Evolutionary conservation across 2,797 vertebrate species (phyloP), one percentile per base, ranked within the genome.

Genomic region (Microcaecilia unicolor): DNA sequence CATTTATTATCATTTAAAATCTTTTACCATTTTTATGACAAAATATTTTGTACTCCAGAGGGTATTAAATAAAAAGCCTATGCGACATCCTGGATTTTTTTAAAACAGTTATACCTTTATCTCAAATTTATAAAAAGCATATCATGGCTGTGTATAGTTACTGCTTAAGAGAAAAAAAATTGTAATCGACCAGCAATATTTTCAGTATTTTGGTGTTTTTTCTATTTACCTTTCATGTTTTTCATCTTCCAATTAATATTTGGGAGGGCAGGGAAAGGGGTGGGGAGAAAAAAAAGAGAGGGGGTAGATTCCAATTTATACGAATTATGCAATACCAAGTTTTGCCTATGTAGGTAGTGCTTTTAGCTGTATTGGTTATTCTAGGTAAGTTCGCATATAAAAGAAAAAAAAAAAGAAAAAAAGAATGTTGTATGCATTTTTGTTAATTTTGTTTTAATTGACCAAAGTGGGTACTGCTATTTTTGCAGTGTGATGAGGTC

Each of bases 341-440:
- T 97, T 98, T 98, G 93, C 93, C 95, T 98, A 97, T 93, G 89
- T 98, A 97, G 90, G 91, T 98, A 95, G 92, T 92, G 91, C 92
- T 98, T 96, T 91, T 98, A 98, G 93, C 89, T 92, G 83, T 87
- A 91, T 93, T 89, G 86, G 88, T 88, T 92, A 93, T 92, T 94
- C 91, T 91, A 93, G 84, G 88, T 93, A 97, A 97, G 92, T 91
- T 88, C 81, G 86, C 87, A 93, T 87, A 91, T 91, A 83, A 89
- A 91, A 74, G 71, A 86, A 85, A 78, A 84, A 81, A 81, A 55
- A 70, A 84, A 84, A 78, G 85, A 81, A 82, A 55, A 69, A 52
- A 58, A 72, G 41, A 78, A 70, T 65, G 74, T 81, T 67, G 74
- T 84, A 82, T 76, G 79, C 71, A 78, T 80, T 81, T 71, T 39